Conservation (phyloP, 2,113 vertebrate genomes). For the Lanius ludovicianus region DNA sequence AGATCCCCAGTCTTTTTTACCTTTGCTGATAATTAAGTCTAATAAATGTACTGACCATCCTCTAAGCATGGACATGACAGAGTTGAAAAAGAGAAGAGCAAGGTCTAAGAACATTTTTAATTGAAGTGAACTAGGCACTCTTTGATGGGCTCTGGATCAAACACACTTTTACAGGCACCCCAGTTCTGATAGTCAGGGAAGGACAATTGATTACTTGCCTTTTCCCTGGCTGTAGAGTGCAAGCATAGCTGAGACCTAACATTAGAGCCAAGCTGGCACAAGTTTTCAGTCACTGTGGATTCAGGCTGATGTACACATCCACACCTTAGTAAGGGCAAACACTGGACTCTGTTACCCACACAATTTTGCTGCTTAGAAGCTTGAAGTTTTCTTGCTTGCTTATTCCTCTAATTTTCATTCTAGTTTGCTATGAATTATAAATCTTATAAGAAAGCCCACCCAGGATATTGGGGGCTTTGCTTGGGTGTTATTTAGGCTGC, state of each 20-base stretch:
- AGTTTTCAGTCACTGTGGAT: background rate
- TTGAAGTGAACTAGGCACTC: background rate
- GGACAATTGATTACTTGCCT: background rate
- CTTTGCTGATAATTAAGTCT: background rate
- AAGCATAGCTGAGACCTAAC: background rate
- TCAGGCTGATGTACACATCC: background rate
- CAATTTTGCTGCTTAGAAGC: background rate
- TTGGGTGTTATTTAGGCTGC: background rate
- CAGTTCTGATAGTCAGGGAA: background rate
- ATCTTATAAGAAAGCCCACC: background rate
- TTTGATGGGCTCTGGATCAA: background rate
- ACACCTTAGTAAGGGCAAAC: background rate
- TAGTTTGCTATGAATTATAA: background rate
- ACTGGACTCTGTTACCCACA: background rate
- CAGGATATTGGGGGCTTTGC: background rate
- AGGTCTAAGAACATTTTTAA: background rate
- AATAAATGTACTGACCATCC: background rate
- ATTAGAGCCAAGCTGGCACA: background rate
- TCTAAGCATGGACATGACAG: background rate
- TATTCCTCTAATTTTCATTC: background rate
- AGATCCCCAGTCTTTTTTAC: background rate
- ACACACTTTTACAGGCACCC: background rate
- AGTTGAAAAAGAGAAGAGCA: background rate
- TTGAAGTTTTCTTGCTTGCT: background rate
- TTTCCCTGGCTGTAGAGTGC: background rate